These are phyloP conservation scores for Pachyrhynchus sulphureomaculatus DNA, from an alignment of 1,140 invertebrate genomes.

Conservation along the genomic window DNA sequence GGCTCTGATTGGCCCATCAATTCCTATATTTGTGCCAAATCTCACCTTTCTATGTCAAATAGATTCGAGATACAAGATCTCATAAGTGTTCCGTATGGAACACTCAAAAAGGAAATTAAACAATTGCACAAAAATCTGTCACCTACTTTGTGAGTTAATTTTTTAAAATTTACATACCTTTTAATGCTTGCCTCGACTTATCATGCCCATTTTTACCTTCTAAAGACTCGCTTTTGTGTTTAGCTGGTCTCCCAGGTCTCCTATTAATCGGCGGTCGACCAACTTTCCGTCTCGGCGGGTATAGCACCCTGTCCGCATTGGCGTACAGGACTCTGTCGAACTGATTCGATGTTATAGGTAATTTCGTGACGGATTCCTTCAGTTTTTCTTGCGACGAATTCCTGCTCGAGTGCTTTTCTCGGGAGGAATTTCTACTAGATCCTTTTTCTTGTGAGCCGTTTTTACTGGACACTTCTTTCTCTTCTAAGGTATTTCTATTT, in stretches of 20 bases:
- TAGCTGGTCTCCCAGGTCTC: conserved; percentile 55
- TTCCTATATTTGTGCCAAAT: too few species aligned
- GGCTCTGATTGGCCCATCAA: too few species aligned
- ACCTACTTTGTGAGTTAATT: too few species aligned
- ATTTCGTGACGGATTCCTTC: conserved; percentile 54
- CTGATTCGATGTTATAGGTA: conserved; percentile 56
- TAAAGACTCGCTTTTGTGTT: conserved; percentile 23
- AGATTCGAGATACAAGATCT: too few species aligned
- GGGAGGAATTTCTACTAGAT: not conserved
- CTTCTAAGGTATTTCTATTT: conserved; percentile 6
- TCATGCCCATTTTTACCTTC: not conserved
- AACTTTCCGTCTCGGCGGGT: conserved; percentile 70
- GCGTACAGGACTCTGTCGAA: conserved; percentile 68
- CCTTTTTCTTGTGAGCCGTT: not conserved
- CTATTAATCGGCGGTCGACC: conserved; percentile 43
- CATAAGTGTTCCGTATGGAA: too few species aligned
- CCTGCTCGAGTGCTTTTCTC: not conserved
- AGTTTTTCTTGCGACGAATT: conserved; percentile 45
- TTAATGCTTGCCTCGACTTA: not conserved
- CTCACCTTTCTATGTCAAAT: too few species aligned
- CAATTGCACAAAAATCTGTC: too few species aligned
- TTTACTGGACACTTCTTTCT: not conserved
- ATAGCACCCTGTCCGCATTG: conserved; percentile 68
- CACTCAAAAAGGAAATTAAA: too few species aligned
- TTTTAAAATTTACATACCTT: conserved; percentile 3